A percentile compares a stretch with the other conserved stretches of the same genome.
Evolutionary conservation across 2,113 vertebrate genomes (phyloP).

Genomic region (Climacteris rufus): DNA sequence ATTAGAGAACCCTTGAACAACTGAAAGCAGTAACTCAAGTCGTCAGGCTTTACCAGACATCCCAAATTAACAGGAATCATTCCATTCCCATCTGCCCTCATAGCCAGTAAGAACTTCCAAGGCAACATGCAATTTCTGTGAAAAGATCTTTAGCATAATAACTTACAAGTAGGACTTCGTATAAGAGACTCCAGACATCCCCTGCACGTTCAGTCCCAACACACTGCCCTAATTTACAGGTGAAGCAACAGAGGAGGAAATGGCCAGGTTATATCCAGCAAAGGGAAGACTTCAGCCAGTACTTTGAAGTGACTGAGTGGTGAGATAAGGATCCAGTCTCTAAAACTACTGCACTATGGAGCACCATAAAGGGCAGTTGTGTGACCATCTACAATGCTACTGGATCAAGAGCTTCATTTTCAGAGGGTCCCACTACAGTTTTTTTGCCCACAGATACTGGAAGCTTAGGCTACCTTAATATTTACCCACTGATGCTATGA

Average conservation of each 20-base stretch:
- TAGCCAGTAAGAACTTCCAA: slow-evolving; percentile 16
- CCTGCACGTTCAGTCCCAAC: background rate
- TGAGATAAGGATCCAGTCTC: background rate
- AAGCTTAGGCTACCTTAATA: background rate
- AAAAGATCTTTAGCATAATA: background rate
- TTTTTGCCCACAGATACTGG: background rate
- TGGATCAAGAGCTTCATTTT: background rate
- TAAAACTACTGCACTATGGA: background rate
- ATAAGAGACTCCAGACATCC: background rate
- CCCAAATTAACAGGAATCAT: slow-evolving; percentile 1
- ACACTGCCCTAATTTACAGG: background rate
- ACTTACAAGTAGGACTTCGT: background rate
- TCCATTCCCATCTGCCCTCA: slow-evolving; percentile 11
- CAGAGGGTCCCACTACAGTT: background rate
- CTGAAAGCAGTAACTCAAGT: slow-evolving; percentile 21
- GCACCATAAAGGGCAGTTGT: background rate
- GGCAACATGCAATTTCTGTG: background rate
- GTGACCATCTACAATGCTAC: background rate
- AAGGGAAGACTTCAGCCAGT: background rate
- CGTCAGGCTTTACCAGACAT: slow-evolving; percentile 35
- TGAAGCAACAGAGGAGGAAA: background rate
- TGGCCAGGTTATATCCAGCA: background rate
- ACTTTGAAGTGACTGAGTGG: background rate
- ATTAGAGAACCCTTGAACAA: slow-evolving; percentile 38
- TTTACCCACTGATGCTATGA: background rate